phyloP scores from a whole-genome alignment of 2,888 invertebrate species.

The Ariolimax columbianus region DNA sequence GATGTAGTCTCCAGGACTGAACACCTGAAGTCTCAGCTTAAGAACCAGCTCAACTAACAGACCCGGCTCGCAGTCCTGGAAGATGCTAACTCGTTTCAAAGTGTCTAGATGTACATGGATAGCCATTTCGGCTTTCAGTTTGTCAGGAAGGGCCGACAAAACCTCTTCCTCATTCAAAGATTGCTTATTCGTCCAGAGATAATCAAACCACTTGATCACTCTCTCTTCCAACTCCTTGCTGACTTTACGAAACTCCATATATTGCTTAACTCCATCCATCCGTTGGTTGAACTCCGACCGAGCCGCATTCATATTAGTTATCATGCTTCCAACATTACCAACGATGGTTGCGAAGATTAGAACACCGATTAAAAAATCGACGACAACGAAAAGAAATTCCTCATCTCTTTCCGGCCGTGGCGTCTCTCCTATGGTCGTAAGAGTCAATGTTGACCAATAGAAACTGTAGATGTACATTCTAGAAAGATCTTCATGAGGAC shows the following conservation, averaged over 20 bases:
- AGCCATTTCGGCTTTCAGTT: constrained; percentile 92
- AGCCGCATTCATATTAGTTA: constrained; percentile 96
- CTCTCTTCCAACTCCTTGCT: constrained; percentile 87
- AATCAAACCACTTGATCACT: constrained; percentile 92
- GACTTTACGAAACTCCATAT: constrained; percentile 91
- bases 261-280: constrained; percentile 94
- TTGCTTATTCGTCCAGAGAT: constrained; percentile 89
- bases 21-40: constrained; percentile 93
- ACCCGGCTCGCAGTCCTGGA: constrained; percentile 97
- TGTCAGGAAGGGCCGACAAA: constrained; percentile 87
- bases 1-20: constrained; percentile 96
- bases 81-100: constrained; percentile 89
- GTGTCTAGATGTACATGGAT: constrained; percentile 97
- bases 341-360: constrained; percentile 98
- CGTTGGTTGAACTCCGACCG: constrained; percentile 96
- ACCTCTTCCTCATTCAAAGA: constrained; percentile 91
- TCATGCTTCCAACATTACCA: constrained; percentile 92
- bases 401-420: constrained; percentile 94
- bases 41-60: constrained; percentile 94
- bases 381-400: constrained; percentile 94
- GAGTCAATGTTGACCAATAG: constrained; percentile 97
- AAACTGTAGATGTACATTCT: constrained; percentile 93
- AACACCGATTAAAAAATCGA: constrained; percentile 95
- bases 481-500: constrained; percentile 81
- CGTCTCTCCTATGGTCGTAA: constrained; percentile 93